Conservation (phyloP, 2,113 vertebrate genomes). For the Morone saxatilis region DNA sequence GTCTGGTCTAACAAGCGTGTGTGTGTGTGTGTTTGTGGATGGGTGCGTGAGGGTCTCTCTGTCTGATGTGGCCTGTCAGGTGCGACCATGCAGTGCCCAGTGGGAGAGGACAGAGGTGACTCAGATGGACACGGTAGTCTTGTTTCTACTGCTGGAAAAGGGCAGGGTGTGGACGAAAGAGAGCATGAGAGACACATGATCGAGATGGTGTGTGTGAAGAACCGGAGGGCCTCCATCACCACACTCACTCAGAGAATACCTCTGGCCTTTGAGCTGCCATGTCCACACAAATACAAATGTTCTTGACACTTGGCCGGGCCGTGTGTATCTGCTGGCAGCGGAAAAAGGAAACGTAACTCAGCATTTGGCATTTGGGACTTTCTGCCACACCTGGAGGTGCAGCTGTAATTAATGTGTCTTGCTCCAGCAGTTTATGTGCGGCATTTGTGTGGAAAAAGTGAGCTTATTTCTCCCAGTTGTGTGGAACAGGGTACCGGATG, state of each 20-base stretch:
- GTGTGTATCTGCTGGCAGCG: not conserved
- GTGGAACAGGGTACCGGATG: not conserved
- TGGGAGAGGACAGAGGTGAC: conserved; percentile 54
- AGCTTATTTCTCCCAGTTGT: not conserved
- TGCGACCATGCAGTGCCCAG: conserved; percentile 58
- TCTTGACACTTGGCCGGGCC: conserved; percentile 18
- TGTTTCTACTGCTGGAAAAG: conserved; percentile 26
- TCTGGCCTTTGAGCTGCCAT: conserved; percentile 20
- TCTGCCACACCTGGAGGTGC: not conserved
- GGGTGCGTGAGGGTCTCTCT: conserved; percentile 43
- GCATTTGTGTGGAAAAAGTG: conserved; percentile 9
- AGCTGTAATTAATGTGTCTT: conserved; percentile 38
- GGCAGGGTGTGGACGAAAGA: not conserved
- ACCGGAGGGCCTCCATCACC: conserved; percentile 24
- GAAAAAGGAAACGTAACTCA: not conserved
- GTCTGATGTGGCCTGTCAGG: conserved; percentile 67
- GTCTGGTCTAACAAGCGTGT: conserved; percentile 11
- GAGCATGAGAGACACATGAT: conserved; percentile 10
- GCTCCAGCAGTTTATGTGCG: not conserved
- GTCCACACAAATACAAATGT: conserved; percentile 25
- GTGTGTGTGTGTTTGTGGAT: conserved; percentile 7
- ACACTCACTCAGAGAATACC: conserved; percentile 17
- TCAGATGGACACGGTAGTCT: conserved; percentile 46
- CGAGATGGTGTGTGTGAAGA: conserved; percentile 1
- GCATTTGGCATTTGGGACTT: not conserved